phyloP scores from a whole-genome alignment of 2,888 invertebrate species.

The Oscheius onirici region DNA sequence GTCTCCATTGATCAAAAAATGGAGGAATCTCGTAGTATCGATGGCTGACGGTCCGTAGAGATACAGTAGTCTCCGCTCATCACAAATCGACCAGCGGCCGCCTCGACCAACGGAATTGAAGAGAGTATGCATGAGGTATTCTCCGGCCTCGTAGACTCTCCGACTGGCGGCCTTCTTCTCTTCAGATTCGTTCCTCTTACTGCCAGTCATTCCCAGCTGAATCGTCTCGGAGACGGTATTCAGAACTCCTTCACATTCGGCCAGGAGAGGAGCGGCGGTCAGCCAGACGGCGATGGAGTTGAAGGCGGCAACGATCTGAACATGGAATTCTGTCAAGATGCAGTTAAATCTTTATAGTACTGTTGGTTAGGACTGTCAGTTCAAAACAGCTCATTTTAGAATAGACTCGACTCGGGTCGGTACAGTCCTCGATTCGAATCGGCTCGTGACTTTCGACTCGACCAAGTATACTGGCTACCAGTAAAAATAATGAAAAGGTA shows the following conservation, averaged over 20 bases:
- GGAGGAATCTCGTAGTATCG: conserved; percentile 53
- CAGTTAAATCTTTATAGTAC: too few relatives aligned
- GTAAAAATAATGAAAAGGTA: too few relatives aligned
- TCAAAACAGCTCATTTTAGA: too few relatives aligned
- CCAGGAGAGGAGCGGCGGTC: conserved; percentile 86
- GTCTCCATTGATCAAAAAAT: conserved; percentile 66
- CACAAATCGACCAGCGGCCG: conserved; percentile 42
- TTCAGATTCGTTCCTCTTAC: conserved; percentile 77
- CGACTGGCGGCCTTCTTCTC: conserved; percentile 82
- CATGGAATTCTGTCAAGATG: too few relatives aligned
- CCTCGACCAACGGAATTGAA: conserved; percentile 55
- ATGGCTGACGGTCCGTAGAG: conserved; percentile 60
- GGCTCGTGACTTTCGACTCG: too few relatives aligned
- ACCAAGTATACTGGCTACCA: too few relatives aligned
- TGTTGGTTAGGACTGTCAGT: too few relatives aligned
- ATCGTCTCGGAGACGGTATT: conserved; percentile 93
- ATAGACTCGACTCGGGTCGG: too few relatives aligned
- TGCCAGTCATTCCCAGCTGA: conserved; percentile 94
- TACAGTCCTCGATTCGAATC: too few relatives aligned
- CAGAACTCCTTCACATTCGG: conserved; percentile 90
- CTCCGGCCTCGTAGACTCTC: conserved; percentile 96
- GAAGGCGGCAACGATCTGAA: conserved; percentile 78
- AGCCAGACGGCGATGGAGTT: conserved; percentile 82
- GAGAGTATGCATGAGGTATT: conserved; percentile 82
- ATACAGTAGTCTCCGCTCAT: conserved; percentile 58